Base-by-base conservation (phyloP, 2,797 vertebrate species). In the Chrysocyon brachyurus region DNA sequence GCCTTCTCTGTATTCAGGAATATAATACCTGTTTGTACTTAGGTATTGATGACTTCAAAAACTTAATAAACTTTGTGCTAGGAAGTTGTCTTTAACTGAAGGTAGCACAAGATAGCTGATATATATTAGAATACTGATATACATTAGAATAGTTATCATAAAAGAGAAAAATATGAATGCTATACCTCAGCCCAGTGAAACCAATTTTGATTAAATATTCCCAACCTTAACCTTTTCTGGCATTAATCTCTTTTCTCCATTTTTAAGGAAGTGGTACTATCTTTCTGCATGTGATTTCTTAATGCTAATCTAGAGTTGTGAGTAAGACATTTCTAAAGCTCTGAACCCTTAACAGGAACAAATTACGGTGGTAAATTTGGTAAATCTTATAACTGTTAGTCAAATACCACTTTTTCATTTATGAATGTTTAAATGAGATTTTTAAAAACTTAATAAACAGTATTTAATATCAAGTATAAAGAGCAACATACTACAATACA, bases 141-240 rank as follows among this genome's bases (percentile, higher is more conserved):
- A 59, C 46, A 68, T 75, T 68, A 75, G 10, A 79, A 91, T 36
- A 83, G 40, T 17, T 92, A 59, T 57, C 22, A 66, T 68, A 94
- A 95, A 92, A 59, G 12, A 6, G 6, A n/a, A 77, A 85, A 93
- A 93, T 68, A 73, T 66, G 26, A 52, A 83, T 72, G 59, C 72
- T 79, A 70, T 46, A 84, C 14, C 22, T 89, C 28, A 91, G 14
- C 2, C 61, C 24, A 82, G 16, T 85, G n/a, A 94, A 83, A 75
- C 61, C 8, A 81, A 68, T 87, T 96, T 96, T 82, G 70, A 49
- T 88, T 90, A 79, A 79, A 54, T 90, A 90, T 91, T 94, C n/a
- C 24, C 84, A 93, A 33, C 5, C 11, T 17, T 81, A 31, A 36
- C 46, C 22, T 89, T 72, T 95, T 96, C 83, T 90, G 33, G 84